Evolutionary conservation across 2,888 invertebrate genomes (phyloP), one percentile per base, ranked within the genome.

Genomic region (Tetragnatha montana): DNA sequence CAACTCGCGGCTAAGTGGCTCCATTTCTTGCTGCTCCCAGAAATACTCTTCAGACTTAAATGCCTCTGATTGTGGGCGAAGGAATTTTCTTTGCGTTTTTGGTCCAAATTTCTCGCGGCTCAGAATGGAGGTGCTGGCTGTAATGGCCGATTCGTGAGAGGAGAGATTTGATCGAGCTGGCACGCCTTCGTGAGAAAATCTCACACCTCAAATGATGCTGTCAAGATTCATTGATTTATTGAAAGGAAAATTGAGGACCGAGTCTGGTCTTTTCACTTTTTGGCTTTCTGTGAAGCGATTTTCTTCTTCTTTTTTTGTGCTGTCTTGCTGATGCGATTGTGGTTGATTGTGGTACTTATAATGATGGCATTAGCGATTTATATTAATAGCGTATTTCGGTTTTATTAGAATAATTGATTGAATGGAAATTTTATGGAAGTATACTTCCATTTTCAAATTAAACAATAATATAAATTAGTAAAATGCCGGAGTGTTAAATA

Each of bases 41-140:
- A 51, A 82, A 82, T 81, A 81, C 49, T 19, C 81, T 81, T 81
- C 71, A 71, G 82, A 82, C 73, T 60, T 51, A 82, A 73, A 82
- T 82, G 73, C 51, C 74, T 14, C 17, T 51, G 70, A 50, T 51
- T 81, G 81, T 49, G 35, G 60, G 81, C 47, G 70, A 71, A 51
- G 82, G 82, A 74, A 82, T 82, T 82, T 82, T 73, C 74, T 73
- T 60, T 82, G 73, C 74, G 73, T 8, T 50, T 74, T 73, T 14
- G 8, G 50, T 35, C 49, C 21, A 78, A 60, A 60, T 78, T 75
- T 35, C 35, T 35, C 35, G 35, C 35, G 4, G 35, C 22, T 60
- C 60, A 78, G 51, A 60, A 10, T 60, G 60, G 14, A 60, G 60
- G 78, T 14, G 21, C 60, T 60, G 50, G 8, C 70, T 71, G 71